Percentiles rank a stretch among this genome's conserved stretches.
These are phyloP conservation scores for Neogale vison DNA, from an alignment of 2,113 vertebrate genomes.

Conservation along the genomic window DNA sequence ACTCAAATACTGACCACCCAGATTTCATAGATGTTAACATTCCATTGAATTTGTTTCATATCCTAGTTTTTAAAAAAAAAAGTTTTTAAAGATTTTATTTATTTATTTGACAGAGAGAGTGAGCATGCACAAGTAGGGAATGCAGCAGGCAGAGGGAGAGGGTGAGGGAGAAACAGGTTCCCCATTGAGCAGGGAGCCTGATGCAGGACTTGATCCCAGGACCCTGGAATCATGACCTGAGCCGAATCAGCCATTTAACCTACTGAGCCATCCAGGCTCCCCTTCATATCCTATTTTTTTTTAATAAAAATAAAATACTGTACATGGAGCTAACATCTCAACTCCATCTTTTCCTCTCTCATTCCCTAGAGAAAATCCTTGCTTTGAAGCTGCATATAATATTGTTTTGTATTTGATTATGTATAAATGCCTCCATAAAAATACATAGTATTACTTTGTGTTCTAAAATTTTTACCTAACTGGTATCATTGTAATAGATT, in stretches of 20 bases:
- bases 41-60: slow-evolving; percentile 56
- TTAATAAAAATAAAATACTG: slow-evolving; percentile 50
- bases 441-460: not conserved
- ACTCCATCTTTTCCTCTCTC: not conserved
- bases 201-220: no score
- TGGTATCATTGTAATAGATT: not conserved
- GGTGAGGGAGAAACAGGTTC: no score
- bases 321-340: not conserved
- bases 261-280: no score
- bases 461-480: not conserved
- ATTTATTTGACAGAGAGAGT: no score
- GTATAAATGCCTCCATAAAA: not conserved
- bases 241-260: no score
- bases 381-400: not conserved
- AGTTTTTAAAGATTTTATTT: no score
- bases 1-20: slow-evolving; percentile 74
- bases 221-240: no score
- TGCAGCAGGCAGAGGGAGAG: no score
- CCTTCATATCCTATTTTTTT: slow-evolving; percentile 39
- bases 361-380: not conserved
- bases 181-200: no score
- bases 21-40: slow-evolving; percentile 71
- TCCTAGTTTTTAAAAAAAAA: not conserved
- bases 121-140: no score
- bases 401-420: not conserved